phyloP scores from a whole-genome alignment of 1,140 invertebrate genomes.

The Drosophila leontia region DNA sequence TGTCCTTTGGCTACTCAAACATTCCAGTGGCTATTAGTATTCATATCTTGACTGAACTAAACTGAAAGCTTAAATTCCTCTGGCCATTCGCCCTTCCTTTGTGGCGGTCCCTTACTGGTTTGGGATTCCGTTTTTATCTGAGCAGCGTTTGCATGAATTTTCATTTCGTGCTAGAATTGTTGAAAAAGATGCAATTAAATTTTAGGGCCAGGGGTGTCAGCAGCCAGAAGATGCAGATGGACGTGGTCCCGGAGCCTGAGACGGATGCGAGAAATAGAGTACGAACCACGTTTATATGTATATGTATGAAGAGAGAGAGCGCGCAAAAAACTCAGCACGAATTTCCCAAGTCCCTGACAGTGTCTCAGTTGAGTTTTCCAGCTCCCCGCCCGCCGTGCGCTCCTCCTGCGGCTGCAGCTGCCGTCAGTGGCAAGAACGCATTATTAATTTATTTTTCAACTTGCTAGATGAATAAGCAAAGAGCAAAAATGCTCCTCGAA shows the following conservation, averaged over 20 bases:
- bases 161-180: conserved; percentile 80
- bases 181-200: conserved; percentile 83
- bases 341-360: conserved; percentile 46
- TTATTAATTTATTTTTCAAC: conserved; percentile 84
- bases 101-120: neutral
- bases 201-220: conserved; percentile 62
- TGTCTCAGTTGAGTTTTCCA: conserved; percentile 28
- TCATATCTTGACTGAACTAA: conserved; percentile 84
- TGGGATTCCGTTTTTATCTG: conserved; percentile 53
- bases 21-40: conserved; percentile 84
- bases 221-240: conserved; percentile 35
- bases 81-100: conserved; percentile 47
- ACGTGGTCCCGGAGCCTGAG: conserved; percentile 35
- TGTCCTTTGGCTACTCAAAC: conserved; percentile 82
- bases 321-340: conserved; percentile 43
- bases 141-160: conserved; percentile 77
- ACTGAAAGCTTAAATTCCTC: conserved; percentile 82
- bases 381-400: neutral
- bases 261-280: conserved; percentile 30
- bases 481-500: conserved; percentile 71
- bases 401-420: conserved; percentile 74
- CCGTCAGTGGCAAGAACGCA: conserved; percentile 81
- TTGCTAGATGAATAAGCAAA: conserved; percentile 83
- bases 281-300: conserved; percentile 8
- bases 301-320: conserved; percentile 19